These are phyloP conservation scores for Schizaphis graminum DNA, from an alignment of 2,888 invertebrate species.

Conservation along the genomic window DNA sequence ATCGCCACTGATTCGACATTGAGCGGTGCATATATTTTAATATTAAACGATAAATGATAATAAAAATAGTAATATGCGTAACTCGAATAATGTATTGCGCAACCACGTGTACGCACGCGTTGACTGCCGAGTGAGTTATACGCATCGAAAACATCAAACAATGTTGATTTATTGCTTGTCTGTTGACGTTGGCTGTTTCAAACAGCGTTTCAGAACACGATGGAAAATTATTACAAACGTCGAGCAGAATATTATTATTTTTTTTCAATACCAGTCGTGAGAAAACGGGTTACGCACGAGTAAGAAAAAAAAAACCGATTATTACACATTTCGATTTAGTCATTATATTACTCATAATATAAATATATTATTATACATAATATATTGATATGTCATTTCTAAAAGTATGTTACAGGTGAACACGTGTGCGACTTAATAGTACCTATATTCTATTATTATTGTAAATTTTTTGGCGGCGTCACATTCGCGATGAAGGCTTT, in stretches of 20 bases:
- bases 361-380: not conserved
- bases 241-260: not conserved
- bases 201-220: not conserved
- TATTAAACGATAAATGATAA: not conserved
- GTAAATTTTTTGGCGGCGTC: not conserved
- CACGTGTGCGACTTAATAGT: not conserved
- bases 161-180: constrained; percentile 30
- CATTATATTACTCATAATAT: not conserved
- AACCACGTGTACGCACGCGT: not conserved
- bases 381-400: not conserved
- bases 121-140: not conserved
- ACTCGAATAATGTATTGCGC: not conserved
- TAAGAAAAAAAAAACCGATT: not conserved
- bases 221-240: not conserved
- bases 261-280: not conserved
- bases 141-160: constrained; percentile 47
- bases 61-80: not conserved
- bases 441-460: not conserved
- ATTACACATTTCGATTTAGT: not conserved
- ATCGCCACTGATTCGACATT: constrained; percentile 10
- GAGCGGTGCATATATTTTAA: constrained; percentile 18
- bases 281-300: constrained; percentile 7
- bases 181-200: constrained; percentile 13
- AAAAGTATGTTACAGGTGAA: not conserved
- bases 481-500: not conserved